These are phyloP conservation scores for Calidris pygmaea DNA, from an alignment of 2,113 vertebrate species.

Conservation along the genomic window DNA sequence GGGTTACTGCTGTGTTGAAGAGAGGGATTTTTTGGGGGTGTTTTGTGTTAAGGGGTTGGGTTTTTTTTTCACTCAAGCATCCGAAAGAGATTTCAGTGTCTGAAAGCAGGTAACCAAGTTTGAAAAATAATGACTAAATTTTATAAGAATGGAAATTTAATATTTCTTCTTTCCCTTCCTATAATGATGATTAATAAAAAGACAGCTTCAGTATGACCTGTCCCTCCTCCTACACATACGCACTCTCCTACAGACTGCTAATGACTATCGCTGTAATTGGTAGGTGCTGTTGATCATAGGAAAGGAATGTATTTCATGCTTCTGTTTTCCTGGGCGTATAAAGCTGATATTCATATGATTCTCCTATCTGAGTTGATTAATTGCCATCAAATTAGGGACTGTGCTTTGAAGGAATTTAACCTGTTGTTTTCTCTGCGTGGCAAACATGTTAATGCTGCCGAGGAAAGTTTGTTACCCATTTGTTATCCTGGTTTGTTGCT, in stretches of 20 bases:
- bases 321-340: not conserved
- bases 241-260: not conserved
- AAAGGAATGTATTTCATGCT: not conserved
- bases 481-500: not conserved
- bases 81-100: not conserved
- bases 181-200: slow-evolving; percentile 45
- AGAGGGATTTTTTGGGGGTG: too few species aligned
- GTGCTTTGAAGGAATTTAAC: not conserved
- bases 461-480: not conserved
- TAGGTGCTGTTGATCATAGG: not conserved
- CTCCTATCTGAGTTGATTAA: not conserved
- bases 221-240: not conserved
- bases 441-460: rapidly evolving
- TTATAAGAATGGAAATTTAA: not conserved
- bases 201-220: slow-evolving; percentile 4
- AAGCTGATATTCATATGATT: not conserved
- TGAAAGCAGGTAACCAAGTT: not conserved
- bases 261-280: not conserved
- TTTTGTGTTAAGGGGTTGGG: not conserved
- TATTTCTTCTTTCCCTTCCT: not conserved
- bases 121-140: not conserved
- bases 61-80: not conserved
- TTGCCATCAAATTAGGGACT: not conserved
- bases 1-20: not conserved
- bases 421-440: not conserved